Percentiles rank a stretch among this genome's conserved stretches.
Conservation (phyloP, 2,113 vertebrate species). For the Dasyornis broadbenti region DNA sequence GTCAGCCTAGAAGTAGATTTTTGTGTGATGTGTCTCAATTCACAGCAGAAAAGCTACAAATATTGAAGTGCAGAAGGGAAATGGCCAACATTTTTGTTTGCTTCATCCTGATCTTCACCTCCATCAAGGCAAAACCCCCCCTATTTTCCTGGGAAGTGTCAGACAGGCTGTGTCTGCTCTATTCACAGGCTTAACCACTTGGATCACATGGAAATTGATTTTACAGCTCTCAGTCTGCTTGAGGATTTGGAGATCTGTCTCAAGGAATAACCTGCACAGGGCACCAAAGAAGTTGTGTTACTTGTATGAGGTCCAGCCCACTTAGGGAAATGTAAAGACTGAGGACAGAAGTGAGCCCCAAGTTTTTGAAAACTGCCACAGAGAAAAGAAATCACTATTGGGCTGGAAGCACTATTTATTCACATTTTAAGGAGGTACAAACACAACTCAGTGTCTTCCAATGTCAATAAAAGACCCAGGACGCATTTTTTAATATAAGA, state of each 20-base stretch:
- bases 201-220: background rate
- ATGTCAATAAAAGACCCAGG: background rate
- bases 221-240: background rate
- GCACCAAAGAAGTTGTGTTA: background rate
- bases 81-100: background rate
- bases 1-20: background rate
- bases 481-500: background rate
- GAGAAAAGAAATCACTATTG: background rate
- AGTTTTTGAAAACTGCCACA: background rate
- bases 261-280: background rate
- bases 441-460: background rate
- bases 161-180: background rate
- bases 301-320: no score
- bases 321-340: background rate
- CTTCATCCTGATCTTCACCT: background rate
- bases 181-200: background rate
- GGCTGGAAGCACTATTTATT: background rate
- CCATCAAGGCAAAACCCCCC: accelerated
- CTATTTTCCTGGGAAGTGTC: background rate
- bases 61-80: background rate
- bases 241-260: background rate
- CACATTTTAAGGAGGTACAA: background rate
- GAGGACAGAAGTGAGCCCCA: background rate
- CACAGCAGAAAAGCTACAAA: background rate
- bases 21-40: background rate